Base-by-base conservation (phyloP, 2,888 invertebrate species). In the Amblyjoppa fuscipennis region DNA sequence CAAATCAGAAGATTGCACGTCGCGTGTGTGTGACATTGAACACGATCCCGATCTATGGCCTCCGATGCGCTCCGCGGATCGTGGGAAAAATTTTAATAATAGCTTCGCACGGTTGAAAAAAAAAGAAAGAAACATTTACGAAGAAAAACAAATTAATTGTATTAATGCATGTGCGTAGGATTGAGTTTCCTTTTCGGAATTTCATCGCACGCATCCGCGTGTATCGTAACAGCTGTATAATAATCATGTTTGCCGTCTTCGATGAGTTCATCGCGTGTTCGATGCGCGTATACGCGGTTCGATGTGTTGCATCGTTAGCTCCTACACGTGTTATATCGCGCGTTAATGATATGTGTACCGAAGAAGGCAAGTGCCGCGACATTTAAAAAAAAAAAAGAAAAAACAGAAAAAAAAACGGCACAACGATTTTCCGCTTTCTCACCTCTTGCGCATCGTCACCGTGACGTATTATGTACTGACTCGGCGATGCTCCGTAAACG, bases 371-470 rank as follows among this genome's bases (percentile, higher is more conserved):
- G 34, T 16, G 9, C 64, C 34, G 64, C 31, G 64, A 49, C 45
- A 49, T 49, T 1, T 3, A 7, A 41, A 49, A 13, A 45, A 0
- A 13, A 13, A 45, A 49, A 49, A 49, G 3, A 45, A 49, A 3
- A 49, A 16, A 16, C 45, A 31, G 16, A 61, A 31, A 31, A 59
- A n/a, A 31, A 64, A 34, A 16, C 34, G 64, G 51, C 78, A 69
- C 59, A 59, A 66, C 9, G 56, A 64, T 80, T 68, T 83, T 83
- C 77, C 76, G 70, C 83, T 86, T 81, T 83, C 83, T 88, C 91
- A 93, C 93, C 93, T 93, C 92, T 89, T 92, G 93, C 83, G 90
- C 88, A 83, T 91, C 92, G 89, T 93, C 93, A 84, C 92, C 92
- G 81, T 92, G 90, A 53, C 93, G 91, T 82, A 93, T 91, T 85